These are phyloP conservation scores for Drosophila murphyi DNA, from an alignment of 1,140 invertebrate genomes.

Conservation along the genomic window DNA sequence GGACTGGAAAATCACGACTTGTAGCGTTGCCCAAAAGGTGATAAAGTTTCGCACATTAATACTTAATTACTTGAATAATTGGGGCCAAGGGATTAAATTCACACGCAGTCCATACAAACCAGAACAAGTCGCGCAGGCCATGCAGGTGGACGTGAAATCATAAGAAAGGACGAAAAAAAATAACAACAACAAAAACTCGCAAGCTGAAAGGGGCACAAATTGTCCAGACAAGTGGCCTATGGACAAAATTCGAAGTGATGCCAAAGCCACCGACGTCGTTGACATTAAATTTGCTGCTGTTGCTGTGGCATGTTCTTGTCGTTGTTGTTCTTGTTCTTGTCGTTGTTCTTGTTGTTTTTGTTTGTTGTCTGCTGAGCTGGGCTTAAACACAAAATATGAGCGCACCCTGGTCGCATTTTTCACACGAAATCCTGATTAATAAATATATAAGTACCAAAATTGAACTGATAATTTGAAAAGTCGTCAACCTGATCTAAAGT, in stretches of 20 bases:
- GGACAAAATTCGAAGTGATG: conserved; percentile 69
- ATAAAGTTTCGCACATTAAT: conserved; percentile 82
- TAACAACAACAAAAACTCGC: conserved; percentile 22
- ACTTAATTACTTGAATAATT: conserved; percentile 83
- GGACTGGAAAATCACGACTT: conserved; percentile 76
- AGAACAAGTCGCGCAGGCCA: conserved; percentile 29
- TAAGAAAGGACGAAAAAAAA: conserved; percentile 34
- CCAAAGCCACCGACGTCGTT: conserved; percentile 80
- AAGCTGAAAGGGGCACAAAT: conserved; percentile 28
- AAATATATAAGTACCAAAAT: conserved; percentile 76
- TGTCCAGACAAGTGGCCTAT: conserved; percentile 31
- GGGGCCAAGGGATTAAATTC: conserved; percentile 79
- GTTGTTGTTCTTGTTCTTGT: conserved; percentile 36
- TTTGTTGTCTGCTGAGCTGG: conserved; percentile 57
- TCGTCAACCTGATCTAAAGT: conserved; percentile 74
- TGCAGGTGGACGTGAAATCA: conserved; percentile 61
- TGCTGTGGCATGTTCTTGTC: conserved; percentile 18
- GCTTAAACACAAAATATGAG: conserved; percentile 57
- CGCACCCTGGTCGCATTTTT: conserved; percentile 66
- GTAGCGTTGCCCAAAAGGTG: conserved; percentile 60
- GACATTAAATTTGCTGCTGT: conserved; percentile 66
- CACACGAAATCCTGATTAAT: conserved; percentile 83
- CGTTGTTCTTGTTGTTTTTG: conserved; percentile 49
- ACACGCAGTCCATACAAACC: conserved; percentile 46
- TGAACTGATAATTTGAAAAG: conserved; percentile 81